Base-by-base conservation (phyloP, 1,140 invertebrate genomes). In the Lanistes nyassanus region DNA sequence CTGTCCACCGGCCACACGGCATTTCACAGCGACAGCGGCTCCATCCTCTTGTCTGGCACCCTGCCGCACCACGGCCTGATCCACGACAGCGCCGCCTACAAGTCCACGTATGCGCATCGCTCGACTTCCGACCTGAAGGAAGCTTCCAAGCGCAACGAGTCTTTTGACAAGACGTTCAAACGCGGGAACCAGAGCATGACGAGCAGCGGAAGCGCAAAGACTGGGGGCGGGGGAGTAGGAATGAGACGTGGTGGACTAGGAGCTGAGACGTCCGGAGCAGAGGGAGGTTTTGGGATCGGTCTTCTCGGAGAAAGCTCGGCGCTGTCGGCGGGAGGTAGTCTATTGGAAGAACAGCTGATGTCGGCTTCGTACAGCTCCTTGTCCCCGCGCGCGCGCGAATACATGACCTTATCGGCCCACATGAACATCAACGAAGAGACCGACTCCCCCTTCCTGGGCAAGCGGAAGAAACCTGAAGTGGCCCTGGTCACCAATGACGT, bases 401-500 rank as follows among this genome's bases (percentile, higher is more conserved):
- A 75, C 65, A 80, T 80, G 79, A 80, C 79, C 3, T 56, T 80
- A 16, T 66, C 76, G 29, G 79, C 79, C 16, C 67, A 75, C n/a
- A 80, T 80, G 79, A 76, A 77, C 55, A 78, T 79, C 65, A 73
- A 78, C 62, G 76, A 74, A 26, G 71, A 74, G 11, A 65, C 71
- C 13, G 76, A 80, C 23, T 60, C 70, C 13, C 74, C 60, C 11
- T 42, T 64, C 9, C 11, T 68, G 26, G 64, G 70, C 29, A 31
- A n/a, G 55, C 73, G 76, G 13, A 42, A 51, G 36, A 75, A 75
- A 51, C 79, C 79, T 13, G 76, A 80, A 47, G 79, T 80, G 21
- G 69, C 79, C n/a, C 60, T 80, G 11, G 79, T 80, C n/a, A 80
- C 79, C 19, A 74, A 74, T 53, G 74, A 80, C 53, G 76, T 80